Evolutionary conservation across 2,888 invertebrate genomes (phyloP), one percentile per base, ranked within the genome.

Genomic region (Synergus japonicus): DNA sequence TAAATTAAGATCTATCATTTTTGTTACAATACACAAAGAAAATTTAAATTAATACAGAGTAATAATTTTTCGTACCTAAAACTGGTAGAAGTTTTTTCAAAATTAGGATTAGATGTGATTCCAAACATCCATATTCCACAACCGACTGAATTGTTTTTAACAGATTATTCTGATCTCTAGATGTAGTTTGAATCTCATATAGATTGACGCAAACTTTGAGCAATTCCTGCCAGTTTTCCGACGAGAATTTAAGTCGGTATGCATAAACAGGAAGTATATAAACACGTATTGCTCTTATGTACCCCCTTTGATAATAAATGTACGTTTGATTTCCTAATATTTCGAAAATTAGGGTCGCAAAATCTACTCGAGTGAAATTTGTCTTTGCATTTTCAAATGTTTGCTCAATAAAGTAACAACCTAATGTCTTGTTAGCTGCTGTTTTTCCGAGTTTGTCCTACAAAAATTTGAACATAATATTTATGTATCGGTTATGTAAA

Each of bases 171-270:
- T 92, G 92, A 83, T 93, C 93, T 18, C 92, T 86, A 79, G 91
- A 82, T 58, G 87, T 90, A 83, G 92, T 92, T 76, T 89, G 84
- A 69, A 91, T 87, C 65, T 84, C 41, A 76, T 91, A 91, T n/a
- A 90, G 77, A n/a, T 79, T 78, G 7, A 84, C 67, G 41, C 87
- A 88, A 8, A 86, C 69, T 12, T 76, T 84, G 3, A 91, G 65
- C 37, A 92, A 81, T 76, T 95, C 94, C 90, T 93, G 93, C 95
- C 95, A 96, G 79, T 93, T 92, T 69, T 92, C 88, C 49, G 92
- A 91, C 66, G 92, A 90, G 73, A 95, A 93, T 80, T 91, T 90
- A 4, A 93, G 92, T 85, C 94, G 91, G 87, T 94, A 94, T 86
- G 93, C 88, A 81, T 93, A 92, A 88, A 92, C 92, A 12, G 93